phyloP scores from a whole-genome alignment of 2,113 vertebrate species.

The Notothenia coriiceps region DNA sequence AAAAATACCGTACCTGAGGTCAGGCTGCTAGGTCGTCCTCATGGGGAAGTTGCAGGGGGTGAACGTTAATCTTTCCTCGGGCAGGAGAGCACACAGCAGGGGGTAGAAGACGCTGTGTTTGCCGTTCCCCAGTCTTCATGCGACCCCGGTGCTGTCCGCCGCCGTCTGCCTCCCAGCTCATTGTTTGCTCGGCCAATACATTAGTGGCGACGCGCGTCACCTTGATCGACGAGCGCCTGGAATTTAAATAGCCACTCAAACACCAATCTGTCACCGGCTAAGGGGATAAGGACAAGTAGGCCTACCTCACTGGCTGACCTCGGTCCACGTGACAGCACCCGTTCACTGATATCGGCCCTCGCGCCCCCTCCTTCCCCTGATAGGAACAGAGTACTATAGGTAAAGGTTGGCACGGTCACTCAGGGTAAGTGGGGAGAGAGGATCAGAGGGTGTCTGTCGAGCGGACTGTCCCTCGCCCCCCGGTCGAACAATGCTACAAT shows the following conservation, averaged over 20 bases:
- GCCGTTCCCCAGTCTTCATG: conserved; percentile 52
- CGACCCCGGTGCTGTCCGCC: conserved; percentile 74
- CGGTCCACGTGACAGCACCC: conserved; percentile 87
- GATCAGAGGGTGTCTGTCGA: conserved; percentile 83
- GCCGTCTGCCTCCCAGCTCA: conserved; percentile 79
- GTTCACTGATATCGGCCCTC: conserved; percentile 93
- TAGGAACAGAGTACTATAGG: conserved; percentile 89
- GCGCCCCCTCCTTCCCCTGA: conserved; percentile 62
- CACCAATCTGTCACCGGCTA: conserved; percentile 90
- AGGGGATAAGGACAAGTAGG: conserved; percentile 87
- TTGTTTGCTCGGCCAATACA: conserved; percentile 83
- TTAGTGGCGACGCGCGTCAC: conserved; percentile 88
- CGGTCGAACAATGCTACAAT: conserved; percentile 91
- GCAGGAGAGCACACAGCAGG: conserved; percentile 27
- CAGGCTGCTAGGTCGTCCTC: conserved; percentile 50
- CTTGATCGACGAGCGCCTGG: conserved; percentile 89
- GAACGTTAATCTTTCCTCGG: conserved; percentile 47
- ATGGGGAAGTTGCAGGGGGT: conserved; percentile 37
- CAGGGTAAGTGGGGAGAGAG: conserved; percentile 79
- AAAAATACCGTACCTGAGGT: conserved; percentile 72
- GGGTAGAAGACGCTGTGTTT: conserved; percentile 37
- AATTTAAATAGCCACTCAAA: conserved; percentile 96
- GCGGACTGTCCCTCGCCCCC: conserved; percentile 83
- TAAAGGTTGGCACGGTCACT: conserved; percentile 94
- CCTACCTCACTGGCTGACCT: conserved; percentile 90